phyloP scores from a whole-genome alignment of 2,797 vertebrate genomes.

The Sebastes minor region DNA sequence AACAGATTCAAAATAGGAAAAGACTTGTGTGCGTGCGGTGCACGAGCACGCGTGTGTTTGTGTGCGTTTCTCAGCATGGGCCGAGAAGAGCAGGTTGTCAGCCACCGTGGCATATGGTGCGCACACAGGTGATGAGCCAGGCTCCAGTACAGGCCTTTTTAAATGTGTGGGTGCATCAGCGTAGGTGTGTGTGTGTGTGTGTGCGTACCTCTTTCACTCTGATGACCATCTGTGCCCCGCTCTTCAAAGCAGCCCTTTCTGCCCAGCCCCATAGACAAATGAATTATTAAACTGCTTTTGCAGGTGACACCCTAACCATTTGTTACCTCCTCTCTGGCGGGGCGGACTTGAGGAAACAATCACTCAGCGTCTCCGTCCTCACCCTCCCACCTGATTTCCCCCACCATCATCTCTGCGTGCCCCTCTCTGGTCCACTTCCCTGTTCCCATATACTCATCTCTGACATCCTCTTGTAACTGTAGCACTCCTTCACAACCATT shows the following conservation, averaged over 20 bases:
- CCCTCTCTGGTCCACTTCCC: conserved; percentile 11
- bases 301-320: conserved; percentile 75
- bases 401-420: background rate
- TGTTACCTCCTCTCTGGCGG: conserved; percentile 66
- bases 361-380: conserved; percentile 23
- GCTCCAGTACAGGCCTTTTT: conserved; percentile 52
- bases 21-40: conserved; percentile 40
- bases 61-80: conserved; percentile 57
- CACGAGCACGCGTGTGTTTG: conserved; percentile 26
- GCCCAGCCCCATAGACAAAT: conserved; percentile 69
- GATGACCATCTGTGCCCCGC: conserved; percentile 82
- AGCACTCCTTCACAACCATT: conserved; percentile 30
- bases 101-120: conserved; percentile 80
- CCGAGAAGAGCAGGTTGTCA: conserved; percentile 72
- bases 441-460: background rate
- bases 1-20: conserved; percentile 47
- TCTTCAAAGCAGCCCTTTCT: conserved; percentile 79
- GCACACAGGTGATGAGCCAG: conserved; percentile 79
- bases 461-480: conserved; percentile 21
- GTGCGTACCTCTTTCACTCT: conserved; percentile 65
- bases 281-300: conserved; percentile 80
- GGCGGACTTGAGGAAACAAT: conserved; percentile 65
- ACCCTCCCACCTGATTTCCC: conserved; percentile 50
- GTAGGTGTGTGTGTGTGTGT: background rate
- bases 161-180: conserved; percentile 27